Evolutionary conservation across 2,113 vertebrate genomes (phyloP), one percentile per base, ranked within the genome.

Genomic region (Chaenocephalus aceratus): DNA sequence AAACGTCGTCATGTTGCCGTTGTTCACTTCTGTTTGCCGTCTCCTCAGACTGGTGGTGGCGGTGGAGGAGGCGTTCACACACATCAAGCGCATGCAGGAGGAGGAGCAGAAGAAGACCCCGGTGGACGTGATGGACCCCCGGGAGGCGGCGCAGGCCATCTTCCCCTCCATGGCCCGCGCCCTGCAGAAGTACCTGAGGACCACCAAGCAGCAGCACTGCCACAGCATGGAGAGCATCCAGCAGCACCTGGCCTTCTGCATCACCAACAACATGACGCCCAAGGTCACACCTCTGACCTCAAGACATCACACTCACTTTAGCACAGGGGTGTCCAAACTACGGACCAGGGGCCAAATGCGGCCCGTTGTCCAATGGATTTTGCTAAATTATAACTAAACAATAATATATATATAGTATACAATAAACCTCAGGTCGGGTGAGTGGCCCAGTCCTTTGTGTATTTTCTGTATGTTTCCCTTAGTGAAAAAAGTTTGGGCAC

Each of bases 161-260:
- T 99, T 99, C 88, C 98, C 97, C 0, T 98, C 97, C 71, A 99
- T 99, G 96, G 98, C 98, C 0, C 95, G 97, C 26, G 97, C 97
- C 1, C 93, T 99, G 77, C 98, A 99, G 95, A 99, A 98, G 88
- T 99, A 99, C 94, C 96, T 99, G 79, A 96, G 97, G 8, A 97
- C 97, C 87, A 99, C 97, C 0, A 95, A 96, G 75, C 98, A 99
- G 93, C 97, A 99, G 54, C 97, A 99, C 92, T 97, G 96, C 89
- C 97, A 99, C 94, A 99, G 96, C 95, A 99, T 99, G 98, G 98
- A 99, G 94, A 98, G 96, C 92, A 99, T 99, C 90, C 95, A 99
- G 93, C 97, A 97, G 86, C 98, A 99, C 80, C 93, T 99, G 93
- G 96, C 97, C 82, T 98, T 97, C 95, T 99, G 97, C 94, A 96